phyloP scores from a whole-genome alignment of 2,888 invertebrate genomes.

The Nemotelus pantherinus region DNA sequence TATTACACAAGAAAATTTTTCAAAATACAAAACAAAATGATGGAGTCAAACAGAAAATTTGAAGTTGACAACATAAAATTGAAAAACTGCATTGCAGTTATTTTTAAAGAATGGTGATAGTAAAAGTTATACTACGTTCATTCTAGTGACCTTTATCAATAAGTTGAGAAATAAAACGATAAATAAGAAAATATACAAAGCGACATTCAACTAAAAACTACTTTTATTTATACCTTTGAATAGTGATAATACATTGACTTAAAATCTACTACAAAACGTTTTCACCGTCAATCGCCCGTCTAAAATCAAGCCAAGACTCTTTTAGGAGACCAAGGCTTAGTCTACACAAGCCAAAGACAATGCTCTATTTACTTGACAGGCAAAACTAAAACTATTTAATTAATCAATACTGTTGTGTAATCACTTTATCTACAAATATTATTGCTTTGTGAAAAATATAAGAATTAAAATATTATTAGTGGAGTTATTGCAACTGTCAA shows the following conservation, averaged over 20 bases:
- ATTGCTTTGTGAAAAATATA: too few relatives aligned
- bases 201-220: conserved; percentile 42
- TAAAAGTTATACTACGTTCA: too few relatives aligned
- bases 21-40: too few relatives aligned
- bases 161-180: neutral
- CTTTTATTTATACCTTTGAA: conserved; percentile 40
- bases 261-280: conserved; percentile 37
- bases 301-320: conserved; percentile 28
- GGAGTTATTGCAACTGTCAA: too few relatives aligned
- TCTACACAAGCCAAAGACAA: conserved; percentile 26
- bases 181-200: conserved; percentile 24
- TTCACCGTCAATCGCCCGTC: conserved; percentile 20
- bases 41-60: too few relatives aligned
- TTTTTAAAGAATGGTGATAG: too few relatives aligned
- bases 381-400: conserved; percentile 11
- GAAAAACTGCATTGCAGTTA: too few relatives aligned
- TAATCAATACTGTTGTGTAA: conserved; percentile 3
- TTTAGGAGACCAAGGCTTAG: neutral
- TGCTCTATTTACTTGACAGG: conserved; percentile 31
- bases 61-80: too few relatives aligned
- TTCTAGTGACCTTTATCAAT: neutral
- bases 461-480: too few relatives aligned
- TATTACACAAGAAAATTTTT: too few relatives aligned
- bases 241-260: conserved; percentile 34
- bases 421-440: neutral